Evolutionary conservation across 1,140 invertebrate species (phyloP), one percentile per base, ranked within the genome.

Genomic region (Penaeus japonicus): DNA sequence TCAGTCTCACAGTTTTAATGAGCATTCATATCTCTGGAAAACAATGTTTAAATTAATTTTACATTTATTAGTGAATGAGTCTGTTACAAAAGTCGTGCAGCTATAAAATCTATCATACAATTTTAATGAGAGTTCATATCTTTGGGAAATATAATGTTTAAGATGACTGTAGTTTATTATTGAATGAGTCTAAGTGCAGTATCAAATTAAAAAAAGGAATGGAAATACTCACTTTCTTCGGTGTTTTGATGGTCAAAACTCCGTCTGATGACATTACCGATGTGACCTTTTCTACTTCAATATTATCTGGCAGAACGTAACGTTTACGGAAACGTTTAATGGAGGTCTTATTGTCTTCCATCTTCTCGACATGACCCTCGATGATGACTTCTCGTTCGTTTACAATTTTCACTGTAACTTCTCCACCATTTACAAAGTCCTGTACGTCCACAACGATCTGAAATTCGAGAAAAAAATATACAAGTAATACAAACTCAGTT

Each of bases 271-370:
- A 85, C 7, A 75, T 73, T 27, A 85, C 84, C 30, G 39, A 85
- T 18, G 84, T 77, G 27, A 85, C 53, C 15, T 65, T 92, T 4
- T 95, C 94, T 0, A 93, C 91, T 87, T 95, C 93, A 39, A 95
- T 94, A 82, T 94, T 94, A 57, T 94, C 92, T 0, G 95, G 95
- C 35, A 95, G 90, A 24, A 93, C 92, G 87, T 96, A 96, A 54
- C 94, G 94, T 55, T 96, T 94, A 20, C 95, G 94, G 92, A 97
- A 97, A 91, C 96, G 95, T 4, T 96, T 94, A 0, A 95, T 80
- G 57, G 39, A 79, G 39, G 32, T 65, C n/a, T 47, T 32, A 17
- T 79, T 70, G 20, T 35, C 87, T n/a, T 89, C 80, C 62, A 65
- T 10, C 39, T 89, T 75, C 88, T 89, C 53, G n/a, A 85, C 73